phyloP scores from a whole-genome alignment of 2,888 invertebrate species.

The Spodoptera picta region DNA sequence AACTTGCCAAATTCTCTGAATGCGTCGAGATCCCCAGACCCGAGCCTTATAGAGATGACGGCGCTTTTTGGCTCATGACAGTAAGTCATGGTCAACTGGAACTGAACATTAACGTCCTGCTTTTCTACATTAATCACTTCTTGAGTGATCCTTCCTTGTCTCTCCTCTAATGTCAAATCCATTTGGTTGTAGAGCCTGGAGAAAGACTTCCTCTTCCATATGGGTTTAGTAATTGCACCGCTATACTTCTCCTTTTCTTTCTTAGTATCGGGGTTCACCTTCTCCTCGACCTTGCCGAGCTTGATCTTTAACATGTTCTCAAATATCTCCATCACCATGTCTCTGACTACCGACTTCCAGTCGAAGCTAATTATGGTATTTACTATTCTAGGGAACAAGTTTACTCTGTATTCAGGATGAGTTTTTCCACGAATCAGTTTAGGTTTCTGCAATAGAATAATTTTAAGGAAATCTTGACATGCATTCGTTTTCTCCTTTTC shows the following conservation, averaged over 20 bases:
- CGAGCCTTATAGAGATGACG: conserved; percentile 53
- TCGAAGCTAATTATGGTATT: conserved; percentile 59
- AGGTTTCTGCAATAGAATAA: conserved; percentile 69
- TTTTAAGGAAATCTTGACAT: conserved; percentile 64
- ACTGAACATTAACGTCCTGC: conserved; percentile 57
- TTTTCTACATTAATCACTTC: conserved; percentile 63
- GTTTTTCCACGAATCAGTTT: conserved; percentile 54
- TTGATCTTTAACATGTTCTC: conserved; percentile 66
- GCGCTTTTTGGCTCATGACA: conserved; percentile 57
- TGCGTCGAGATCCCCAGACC: conserved; percentile 59
- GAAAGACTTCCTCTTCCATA: conserved; percentile 74
- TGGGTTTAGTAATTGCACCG: conserved; percentile 59
- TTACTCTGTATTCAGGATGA: conserved; percentile 64
- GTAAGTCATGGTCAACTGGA: conserved; percentile 66
- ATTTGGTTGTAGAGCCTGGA: conserved; percentile 47
- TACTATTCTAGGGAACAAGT: conserved; percentile 64
- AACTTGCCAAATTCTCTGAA: conserved; percentile 74
- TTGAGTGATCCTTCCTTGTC: conserved; percentile 68
- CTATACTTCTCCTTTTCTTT: conserved; percentile 67
- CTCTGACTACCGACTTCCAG: conserved; percentile 69
- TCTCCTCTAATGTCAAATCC: conserved; percentile 60
- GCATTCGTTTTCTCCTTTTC: conserved; percentile 60
- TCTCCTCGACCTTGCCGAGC: conserved; percentile 63
- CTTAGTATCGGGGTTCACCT: conserved; percentile 54
- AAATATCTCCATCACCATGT: conserved; percentile 64